A percentile compares a stretch with the other conserved stretches of the same genome.
phyloP scores from a whole-genome alignment of 2,888 invertebrate species.

The Sinhomidia bicolor region DNA sequence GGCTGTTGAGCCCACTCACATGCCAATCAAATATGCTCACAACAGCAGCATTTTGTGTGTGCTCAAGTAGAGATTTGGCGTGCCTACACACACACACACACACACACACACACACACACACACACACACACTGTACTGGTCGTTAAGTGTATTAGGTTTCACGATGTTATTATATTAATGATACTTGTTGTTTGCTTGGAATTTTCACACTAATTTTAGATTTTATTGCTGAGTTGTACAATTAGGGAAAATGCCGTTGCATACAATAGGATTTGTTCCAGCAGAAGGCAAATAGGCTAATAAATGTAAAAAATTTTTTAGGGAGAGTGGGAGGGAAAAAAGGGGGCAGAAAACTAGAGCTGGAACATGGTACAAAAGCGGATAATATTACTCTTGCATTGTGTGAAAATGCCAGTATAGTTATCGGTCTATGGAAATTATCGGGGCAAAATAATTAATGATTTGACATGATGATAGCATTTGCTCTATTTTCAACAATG shows the following conservation, averaged over 20 bases:
- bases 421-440: neutral
- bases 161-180: neutral
- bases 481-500: neutral
- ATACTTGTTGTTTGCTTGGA: neutral
- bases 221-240: conserved; percentile 61
- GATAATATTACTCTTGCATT: neutral
- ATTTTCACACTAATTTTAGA: conserved; percentile 52
- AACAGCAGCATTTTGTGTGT: no score
- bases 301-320: neutral
- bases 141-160: neutral
- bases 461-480: neutral
- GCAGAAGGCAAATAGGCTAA: neutral
- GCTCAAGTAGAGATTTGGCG: no score
- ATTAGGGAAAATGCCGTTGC: conserved; percentile 47
- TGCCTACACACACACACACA: no score
- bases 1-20: conserved; percentile 3
- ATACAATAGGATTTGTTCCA: neutral
- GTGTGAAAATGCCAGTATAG: no score
- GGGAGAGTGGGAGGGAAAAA: neutral
- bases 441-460: neutral
- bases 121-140: neutral
- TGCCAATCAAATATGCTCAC: no score
- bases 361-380: neutral
- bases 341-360: neutral
- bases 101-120: no score